Percentiles rank a stretch among this genome's conserved stretches.
phyloP scores from a whole-genome alignment of 2,797 vertebrate species.

The Enteromius viviparus region DNA sequence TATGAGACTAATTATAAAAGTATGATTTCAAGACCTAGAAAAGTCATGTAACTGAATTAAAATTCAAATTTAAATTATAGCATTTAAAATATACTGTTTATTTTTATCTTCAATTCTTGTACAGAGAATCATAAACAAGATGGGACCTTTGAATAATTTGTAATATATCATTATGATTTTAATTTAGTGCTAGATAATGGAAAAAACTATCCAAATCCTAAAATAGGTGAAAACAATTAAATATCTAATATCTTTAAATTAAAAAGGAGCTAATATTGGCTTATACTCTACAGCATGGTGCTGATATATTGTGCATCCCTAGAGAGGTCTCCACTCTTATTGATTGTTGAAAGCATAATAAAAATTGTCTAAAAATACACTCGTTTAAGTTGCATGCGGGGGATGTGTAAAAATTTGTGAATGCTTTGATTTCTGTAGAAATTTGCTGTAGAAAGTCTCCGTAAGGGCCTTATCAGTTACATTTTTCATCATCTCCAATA shows the following conservation, averaged over 20 bases:
- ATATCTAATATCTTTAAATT: neutral
- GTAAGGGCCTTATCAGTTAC: conserved; percentile 4
- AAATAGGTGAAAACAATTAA: neutral
- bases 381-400: neutral
- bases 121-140: neutral
- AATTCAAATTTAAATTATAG: neutral
- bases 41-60: neutral
- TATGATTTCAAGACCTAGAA: neutral
- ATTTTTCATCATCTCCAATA: conserved; percentile 16
- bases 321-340: neutral
- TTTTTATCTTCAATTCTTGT: neutral
- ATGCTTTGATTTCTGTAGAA: neutral
- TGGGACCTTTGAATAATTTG: neutral
- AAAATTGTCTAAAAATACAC: neutral
- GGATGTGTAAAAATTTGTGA: conserved; percentile 8
- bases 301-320: neutral
- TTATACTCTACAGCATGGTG: neutral
- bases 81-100: neutral
- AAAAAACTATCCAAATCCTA: neutral
- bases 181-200: conserved; percentile 2
- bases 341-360: conserved; percentile 13
- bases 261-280: neutral
- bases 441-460: neutral
- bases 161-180: neutral
- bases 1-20: too few species aligned